A percentile compares a stretch with the other conserved stretches of the same genome.
Conservation (phyloP, 2,113 vertebrate species). For the Indicator indicator region DNA sequence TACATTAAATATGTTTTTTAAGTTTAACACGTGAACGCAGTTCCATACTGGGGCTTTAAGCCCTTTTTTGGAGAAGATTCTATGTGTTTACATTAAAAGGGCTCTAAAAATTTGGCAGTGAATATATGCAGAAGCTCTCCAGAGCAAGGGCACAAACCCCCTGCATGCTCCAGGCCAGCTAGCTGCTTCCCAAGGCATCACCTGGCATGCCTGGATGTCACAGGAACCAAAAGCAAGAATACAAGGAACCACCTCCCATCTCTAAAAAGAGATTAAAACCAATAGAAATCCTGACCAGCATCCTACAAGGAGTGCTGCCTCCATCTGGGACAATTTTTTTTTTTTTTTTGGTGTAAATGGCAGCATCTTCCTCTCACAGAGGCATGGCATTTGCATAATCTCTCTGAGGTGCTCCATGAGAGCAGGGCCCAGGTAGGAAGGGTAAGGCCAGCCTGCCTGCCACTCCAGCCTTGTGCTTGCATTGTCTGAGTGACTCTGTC, state of each 20-base stretch:
- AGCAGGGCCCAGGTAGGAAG: neutral
- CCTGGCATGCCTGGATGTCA: fast-evolving
- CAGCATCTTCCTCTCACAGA: neutral
- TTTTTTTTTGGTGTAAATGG: too few species aligned
- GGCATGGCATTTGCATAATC: neutral
- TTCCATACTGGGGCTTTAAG: neutral
- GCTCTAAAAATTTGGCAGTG: conserved; percentile 36
- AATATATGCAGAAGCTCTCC: neutral
- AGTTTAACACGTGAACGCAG: neutral
- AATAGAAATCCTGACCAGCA: neutral
- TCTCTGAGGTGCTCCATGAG: neutral
- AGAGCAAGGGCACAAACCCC: neutral
- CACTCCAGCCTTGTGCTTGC: neutral
- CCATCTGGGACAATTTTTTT: neutral
- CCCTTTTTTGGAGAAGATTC: conserved; percentile 9
- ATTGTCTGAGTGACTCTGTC: neutral
- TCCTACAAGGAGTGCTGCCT: neutral
- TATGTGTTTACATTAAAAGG: neutral
- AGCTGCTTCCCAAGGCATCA: neutral
- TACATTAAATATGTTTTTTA: conserved; percentile 10
- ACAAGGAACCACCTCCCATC: neutral
- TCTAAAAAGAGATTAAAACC: neutral
- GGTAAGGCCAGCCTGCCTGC: neutral
- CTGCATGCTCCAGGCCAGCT: fast-evolving
- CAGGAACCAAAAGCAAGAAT: neutral